Evolutionary conservation across 1,140 invertebrate species (phyloP).

Genomic region (Aethina tumida): DNA sequence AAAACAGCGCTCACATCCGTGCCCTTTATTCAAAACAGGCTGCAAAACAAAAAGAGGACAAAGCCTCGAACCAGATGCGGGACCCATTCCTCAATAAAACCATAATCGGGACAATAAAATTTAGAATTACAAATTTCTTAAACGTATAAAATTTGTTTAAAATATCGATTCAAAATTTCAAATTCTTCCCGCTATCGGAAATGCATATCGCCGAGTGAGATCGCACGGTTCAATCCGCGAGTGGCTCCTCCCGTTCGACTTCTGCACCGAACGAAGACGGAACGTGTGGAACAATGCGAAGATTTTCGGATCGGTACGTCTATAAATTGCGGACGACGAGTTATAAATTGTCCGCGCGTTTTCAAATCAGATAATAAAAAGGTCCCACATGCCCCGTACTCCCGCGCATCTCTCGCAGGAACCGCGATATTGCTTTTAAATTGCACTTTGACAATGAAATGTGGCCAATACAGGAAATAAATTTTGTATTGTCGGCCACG

Average conservation of each 20-base stretch:
- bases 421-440: conserved; percentile 12
- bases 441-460: conserved; percentile 7
- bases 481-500: no score
- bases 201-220: conserved; percentile 9
- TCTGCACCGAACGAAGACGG: not conserved
- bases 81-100: conserved; percentile 14
- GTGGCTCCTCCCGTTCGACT: no score
- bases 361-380: conserved; percentile 18
- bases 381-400: conserved; percentile 10
- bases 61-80: no score
- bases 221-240: no score
- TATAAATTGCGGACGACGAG: conserved; percentile 17
- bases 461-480: no score
- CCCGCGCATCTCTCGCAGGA: conserved; percentile 1
- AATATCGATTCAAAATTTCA: conserved; percentile 19
- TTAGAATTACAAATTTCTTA: conserved; percentile 26
- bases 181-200: conserved; percentile 13
- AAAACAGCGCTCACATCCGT: no score
- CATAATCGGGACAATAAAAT: conserved; percentile 18
- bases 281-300: no score
- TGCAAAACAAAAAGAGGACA: no score
- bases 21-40: no score
- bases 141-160: conserved; percentile 23
- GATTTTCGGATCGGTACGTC: conserved; percentile 9
- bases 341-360: conserved; percentile 21